Conservation (phyloP, 1,140 invertebrate genomes). For the Drosophila sulfurigaster region DNA sequence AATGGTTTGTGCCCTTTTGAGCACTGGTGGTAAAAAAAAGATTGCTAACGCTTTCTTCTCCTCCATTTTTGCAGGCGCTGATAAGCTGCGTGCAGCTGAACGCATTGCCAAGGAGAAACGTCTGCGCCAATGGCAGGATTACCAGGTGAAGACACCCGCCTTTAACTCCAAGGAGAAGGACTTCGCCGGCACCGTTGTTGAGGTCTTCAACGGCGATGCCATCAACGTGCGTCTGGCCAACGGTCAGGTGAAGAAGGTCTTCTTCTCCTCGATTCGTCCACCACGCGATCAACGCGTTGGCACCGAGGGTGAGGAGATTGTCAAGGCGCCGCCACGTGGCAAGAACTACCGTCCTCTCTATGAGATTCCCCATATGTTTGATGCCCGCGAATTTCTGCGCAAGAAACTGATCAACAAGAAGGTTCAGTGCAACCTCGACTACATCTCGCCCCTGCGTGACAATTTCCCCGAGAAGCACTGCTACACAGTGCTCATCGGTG, state of each 20-base stretch:
- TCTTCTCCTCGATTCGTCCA: conserved; percentile 97
- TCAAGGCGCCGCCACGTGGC: conserved; percentile 87
- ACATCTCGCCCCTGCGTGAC: conserved; percentile 97
- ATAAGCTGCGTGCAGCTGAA: conserved; percentile 94
- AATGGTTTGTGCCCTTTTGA: too few relatives aligned
- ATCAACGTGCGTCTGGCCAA: conserved; percentile 93
- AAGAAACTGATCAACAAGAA: conserved; percentile 98
- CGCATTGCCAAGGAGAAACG: conserved; percentile 94
- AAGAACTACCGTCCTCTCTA: conserved; percentile 94
- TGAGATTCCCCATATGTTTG: conserved; percentile 99
- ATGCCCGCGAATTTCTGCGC: conserved; percentile 98
- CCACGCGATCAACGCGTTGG: conserved; percentile 89
- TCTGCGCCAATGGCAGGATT: conserved; percentile 95
- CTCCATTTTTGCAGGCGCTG: conserved; percentile 87
- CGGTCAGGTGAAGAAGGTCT: conserved; percentile 95
- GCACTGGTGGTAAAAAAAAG: background rate
- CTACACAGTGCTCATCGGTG: conserved; percentile 94
- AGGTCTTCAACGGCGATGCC: conserved; percentile 97
- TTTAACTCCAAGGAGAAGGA: conserved; percentile 93
- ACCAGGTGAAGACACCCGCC: conserved; percentile 88
- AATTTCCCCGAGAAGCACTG: conserved; percentile 98
- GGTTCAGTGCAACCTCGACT: conserved; percentile 97
- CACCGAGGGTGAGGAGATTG: conserved; percentile 86
- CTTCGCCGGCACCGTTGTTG: conserved; percentile 94
- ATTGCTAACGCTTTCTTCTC: background rate